A percentile compares a stretch with the other conserved stretches of the same genome.
Evolutionary conservation across 2,797 vertebrate species (phyloP).

Genomic region (Champsocephalus gunnari): DNA sequence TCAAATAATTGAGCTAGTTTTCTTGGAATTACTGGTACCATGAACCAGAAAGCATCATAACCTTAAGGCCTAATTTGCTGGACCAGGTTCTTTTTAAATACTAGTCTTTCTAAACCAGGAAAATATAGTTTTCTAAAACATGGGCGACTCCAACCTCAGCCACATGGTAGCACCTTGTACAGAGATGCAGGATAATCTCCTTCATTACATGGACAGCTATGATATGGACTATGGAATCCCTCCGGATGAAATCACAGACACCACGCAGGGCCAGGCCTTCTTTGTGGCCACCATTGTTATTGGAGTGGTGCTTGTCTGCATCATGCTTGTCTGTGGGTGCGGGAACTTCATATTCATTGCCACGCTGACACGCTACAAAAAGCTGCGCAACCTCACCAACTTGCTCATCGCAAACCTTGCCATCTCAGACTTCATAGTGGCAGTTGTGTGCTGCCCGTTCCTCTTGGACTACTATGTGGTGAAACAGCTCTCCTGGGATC

Average conservation of each 20-base stretch:
- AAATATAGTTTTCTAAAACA: slow-evolving; percentile 41
- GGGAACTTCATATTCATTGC: slow-evolving; percentile 96
- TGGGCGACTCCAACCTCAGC: slow-evolving; percentile 81
- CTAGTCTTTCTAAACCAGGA: not conserved
- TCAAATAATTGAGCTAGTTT: not conserved
- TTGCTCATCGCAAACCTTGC: slow-evolving; percentile 97
- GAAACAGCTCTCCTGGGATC: slow-evolving; percentile 94
- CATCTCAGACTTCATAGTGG: slow-evolving; percentile 96
- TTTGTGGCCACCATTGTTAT: slow-evolving; percentile 93
- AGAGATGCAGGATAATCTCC: slow-evolving; percentile 43
- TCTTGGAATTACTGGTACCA: not conserved
- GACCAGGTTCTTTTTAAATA: slow-evolving; percentile 1
- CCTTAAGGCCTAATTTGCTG: slow-evolving; percentile 4
- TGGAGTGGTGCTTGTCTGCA: slow-evolving; percentile 89
- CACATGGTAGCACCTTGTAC: slow-evolving; percentile 39
- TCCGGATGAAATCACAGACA: slow-evolving; percentile 89
- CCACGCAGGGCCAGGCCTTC: slow-evolving; percentile 93
- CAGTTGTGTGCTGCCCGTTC: slow-evolving; percentile 96
- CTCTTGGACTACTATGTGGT: slow-evolving; percentile 98
- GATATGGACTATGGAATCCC: slow-evolving; percentile 89
- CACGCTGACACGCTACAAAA: slow-evolving; percentile 92
- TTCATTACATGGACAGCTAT: slow-evolving; percentile 82
- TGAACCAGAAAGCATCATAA: slow-evolving; percentile 4
- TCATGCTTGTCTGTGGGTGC: slow-evolving; percentile 95
- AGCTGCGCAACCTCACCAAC: slow-evolving; percentile 96